Percentiles rank a stretch among this genome's conserved stretches.
Conservation (phyloP, 2,113 vertebrate species). For the Anser cygnoides region DNA sequence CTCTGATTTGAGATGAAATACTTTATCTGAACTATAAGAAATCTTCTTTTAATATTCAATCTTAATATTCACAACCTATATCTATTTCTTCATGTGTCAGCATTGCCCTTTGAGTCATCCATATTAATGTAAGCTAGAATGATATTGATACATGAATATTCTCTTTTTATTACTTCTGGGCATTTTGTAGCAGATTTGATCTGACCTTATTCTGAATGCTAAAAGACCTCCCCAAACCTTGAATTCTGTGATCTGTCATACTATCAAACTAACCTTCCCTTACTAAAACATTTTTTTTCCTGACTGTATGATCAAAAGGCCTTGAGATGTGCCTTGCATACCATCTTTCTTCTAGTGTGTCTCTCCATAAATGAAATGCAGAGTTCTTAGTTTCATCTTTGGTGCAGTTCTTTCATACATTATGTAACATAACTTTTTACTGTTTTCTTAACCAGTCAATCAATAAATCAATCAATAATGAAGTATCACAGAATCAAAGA, state of each 20-base stretch:
- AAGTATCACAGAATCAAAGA: background rate
- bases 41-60: background rate
- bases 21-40: background rate
- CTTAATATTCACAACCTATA: background rate
- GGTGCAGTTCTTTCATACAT: background rate
- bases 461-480: background rate
- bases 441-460: background rate
- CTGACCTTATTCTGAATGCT: constrained; percentile 7
- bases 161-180: constrained; percentile 16
- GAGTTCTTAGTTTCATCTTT: background rate
- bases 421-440: background rate
- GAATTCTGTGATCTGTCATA: constrained; percentile 5
- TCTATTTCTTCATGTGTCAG: background rate
- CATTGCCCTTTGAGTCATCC: background rate
- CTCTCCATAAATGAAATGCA: background rate
- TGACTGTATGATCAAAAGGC: constrained; percentile 11
- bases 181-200: constrained; percentile 45
- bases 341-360: background rate
- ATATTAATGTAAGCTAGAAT: constrained; percentile 16
- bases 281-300: background rate
- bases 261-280: background rate
- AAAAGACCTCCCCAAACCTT: background rate
- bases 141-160: constrained; percentile 36
- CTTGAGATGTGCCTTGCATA: background rate
- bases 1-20: background rate